A percentile compares a stretch with the other conserved stretches of the same genome.
Evolutionary conservation across 35 echinoderm and acorn worm genomes (phyloP).

Genomic region (Lytechinus pictus): DNA sequence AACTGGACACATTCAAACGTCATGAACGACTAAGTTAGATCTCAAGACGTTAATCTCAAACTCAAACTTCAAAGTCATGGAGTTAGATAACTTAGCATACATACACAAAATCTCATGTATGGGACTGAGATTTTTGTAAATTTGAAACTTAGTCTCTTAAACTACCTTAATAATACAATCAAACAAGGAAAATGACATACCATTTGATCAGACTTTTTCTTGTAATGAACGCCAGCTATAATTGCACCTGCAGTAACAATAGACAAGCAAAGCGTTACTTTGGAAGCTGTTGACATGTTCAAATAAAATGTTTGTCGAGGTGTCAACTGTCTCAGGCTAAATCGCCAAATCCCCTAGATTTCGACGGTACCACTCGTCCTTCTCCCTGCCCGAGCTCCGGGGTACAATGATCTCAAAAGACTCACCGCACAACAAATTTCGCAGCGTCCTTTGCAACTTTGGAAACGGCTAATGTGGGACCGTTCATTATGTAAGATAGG

Average conservation of each 20-base stretch:
- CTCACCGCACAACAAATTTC: background rate
- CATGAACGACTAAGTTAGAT: no score
- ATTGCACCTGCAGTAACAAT: constrained; percentile 65
- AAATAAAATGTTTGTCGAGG: background rate
- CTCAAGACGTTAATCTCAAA: no score
- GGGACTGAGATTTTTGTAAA: background rate
- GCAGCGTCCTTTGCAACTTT: background rate
- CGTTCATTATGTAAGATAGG: background rate
- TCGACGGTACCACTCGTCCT: background rate
- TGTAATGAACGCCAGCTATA: constrained; percentile 70
- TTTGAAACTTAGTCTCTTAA: background rate
- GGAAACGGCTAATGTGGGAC: background rate
- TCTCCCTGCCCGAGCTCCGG: background rate
- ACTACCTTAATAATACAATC: background rate
- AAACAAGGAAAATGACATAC: constrained; percentile 47
- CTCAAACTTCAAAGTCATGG: no score
- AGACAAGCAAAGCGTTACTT: constrained; percentile 67
- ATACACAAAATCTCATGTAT: background rate
- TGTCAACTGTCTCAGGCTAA: background rate
- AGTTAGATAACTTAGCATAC: no score
- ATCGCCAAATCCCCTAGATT: background rate
- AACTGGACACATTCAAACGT: no score
- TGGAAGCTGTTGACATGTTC: constrained; percentile 79
- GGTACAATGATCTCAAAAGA: background rate
- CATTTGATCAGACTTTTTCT: constrained; percentile 69